Conservation (phyloP, 2,797 vertebrate genomes). For the Jordanella pulchra region DNA sequence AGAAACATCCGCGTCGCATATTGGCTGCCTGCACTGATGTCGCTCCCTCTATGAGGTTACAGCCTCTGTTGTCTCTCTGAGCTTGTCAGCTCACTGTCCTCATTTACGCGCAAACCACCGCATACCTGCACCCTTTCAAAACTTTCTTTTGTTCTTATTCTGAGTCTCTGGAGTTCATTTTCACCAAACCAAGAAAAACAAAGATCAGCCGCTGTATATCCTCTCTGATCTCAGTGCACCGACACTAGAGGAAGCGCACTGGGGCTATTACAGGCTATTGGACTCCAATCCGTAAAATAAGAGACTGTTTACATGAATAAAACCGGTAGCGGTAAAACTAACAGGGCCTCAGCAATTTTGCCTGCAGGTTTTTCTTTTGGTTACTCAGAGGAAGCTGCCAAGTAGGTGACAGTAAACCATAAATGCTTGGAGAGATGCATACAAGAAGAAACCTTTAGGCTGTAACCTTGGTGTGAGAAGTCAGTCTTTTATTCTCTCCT, state of each 20-base stretch:
- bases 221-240: slow-evolving; percentile 5
- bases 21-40: slow-evolving; percentile 26
- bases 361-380: slow-evolving; percentile 43
- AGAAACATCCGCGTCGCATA: slow-evolving; percentile 44
- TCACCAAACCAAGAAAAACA: neutral
- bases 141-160: slow-evolving; percentile 34
- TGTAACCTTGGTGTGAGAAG: slow-evolving; percentile 19
- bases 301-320: slow-evolving; percentile 19
- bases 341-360: slow-evolving; percentile 50
- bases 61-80: slow-evolving; percentile 25
- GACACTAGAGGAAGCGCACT: slow-evolving; percentile 27
- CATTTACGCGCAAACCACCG: slow-evolving; percentile 7
- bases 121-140: slow-evolving; percentile 44
- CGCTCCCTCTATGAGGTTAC: slow-evolving; percentile 31
- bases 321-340: slow-evolving; percentile 73
- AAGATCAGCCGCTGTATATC: neutral
- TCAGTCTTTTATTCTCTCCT: slow-evolving; percentile 2
- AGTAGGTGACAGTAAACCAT: slow-evolving; percentile 77
- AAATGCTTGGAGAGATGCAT: slow-evolving; percentile 46
- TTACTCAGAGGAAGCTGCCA: slow-evolving; percentile 69
- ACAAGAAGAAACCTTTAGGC: slow-evolving; percentile 24
- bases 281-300: slow-evolving; percentile 24
- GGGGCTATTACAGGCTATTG: slow-evolving; percentile 19
- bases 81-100: slow-evolving; percentile 42
- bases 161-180: slow-evolving; percentile 12